A percentile compares a stretch with the other conserved stretches of the same genome.
phyloP scores from a whole-genome alignment of 2,113 vertebrate species.

The Eira barbara region DNA sequence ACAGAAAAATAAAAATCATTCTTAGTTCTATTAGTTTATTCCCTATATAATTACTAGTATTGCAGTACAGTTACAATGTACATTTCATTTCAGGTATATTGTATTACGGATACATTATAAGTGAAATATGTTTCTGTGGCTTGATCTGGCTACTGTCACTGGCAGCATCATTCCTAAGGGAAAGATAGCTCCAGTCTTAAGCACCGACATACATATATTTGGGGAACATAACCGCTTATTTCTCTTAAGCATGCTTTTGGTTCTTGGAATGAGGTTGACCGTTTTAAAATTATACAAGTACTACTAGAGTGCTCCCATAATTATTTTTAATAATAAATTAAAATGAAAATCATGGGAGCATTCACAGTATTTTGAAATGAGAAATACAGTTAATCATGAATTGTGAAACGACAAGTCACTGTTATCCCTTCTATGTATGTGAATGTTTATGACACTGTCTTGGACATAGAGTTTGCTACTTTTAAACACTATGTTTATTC shows the following conservation, averaged over 20 bases:
- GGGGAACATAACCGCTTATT: not conserved
- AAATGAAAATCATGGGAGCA: not conserved
- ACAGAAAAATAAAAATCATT: not conserved
- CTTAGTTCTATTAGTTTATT: not conserved
- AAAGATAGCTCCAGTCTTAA: not conserved
- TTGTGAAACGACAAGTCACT: not conserved
- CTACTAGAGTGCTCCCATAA: not conserved
- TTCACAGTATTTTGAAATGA: not conserved
- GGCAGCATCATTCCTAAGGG: not conserved
- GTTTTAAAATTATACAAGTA: not conserved
- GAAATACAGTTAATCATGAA: not conserved
- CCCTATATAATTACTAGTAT: not conserved
- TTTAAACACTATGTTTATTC: not conserved
- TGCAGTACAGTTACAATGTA: not conserved
- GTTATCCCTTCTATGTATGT: fast-evolving
- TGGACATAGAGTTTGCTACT: not conserved
- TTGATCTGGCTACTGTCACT: not conserved
- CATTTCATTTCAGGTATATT: not conserved
- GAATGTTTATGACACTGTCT: not conserved
- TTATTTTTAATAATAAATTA: not conserved
- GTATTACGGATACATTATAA: not conserved
- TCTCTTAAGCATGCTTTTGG: not conserved
- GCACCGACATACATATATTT: not conserved
- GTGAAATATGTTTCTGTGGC: not conserved
- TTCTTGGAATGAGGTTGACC: not conserved